Conservation (phyloP, 92 coral and sea anemone genomes). For the Siderastrea siderea region DNA sequence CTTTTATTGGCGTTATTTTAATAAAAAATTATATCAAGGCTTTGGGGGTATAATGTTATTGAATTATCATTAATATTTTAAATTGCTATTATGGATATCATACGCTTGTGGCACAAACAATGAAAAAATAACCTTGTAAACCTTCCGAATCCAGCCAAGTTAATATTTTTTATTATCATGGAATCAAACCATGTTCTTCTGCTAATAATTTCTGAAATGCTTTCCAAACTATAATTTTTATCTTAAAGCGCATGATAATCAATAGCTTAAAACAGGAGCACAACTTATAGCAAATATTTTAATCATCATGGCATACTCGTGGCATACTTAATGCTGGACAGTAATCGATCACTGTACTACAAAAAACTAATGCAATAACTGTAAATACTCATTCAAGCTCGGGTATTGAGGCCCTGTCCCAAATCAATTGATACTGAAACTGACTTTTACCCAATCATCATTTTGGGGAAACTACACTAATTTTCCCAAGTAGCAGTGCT, state of each 20-base stretch:
- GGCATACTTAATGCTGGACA: neutral
- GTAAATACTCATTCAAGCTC: neutral
- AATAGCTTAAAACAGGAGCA: too few relatives aligned
- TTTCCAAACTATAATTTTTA: too few relatives aligned
- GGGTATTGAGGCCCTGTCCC: too few relatives aligned
- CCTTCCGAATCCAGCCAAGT: neutral
- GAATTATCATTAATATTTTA: neutral
- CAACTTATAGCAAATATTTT: neutral
- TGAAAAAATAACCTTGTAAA: constrained; percentile 9
- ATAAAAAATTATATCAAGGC: neutral
- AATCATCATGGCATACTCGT: neutral
- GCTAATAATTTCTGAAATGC: too few relatives aligned
- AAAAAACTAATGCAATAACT: neutral
- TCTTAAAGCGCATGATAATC: too few relatives aligned
- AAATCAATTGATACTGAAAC: too few relatives aligned
- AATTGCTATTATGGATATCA: neutral
- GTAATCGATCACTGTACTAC: neutral
- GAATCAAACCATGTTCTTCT: neutral
- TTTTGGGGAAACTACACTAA: constrained; percentile 6
- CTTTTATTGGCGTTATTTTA: too few relatives aligned
- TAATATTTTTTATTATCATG: neutral
- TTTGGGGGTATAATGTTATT: neutral
- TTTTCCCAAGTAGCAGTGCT: constrained; percentile 23
- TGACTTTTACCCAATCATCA: neutral
- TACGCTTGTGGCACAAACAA: neutral